Evolutionary conservation across 2,797 vertebrate species (phyloP).

Genomic region (Onychomys torridus): DNA sequence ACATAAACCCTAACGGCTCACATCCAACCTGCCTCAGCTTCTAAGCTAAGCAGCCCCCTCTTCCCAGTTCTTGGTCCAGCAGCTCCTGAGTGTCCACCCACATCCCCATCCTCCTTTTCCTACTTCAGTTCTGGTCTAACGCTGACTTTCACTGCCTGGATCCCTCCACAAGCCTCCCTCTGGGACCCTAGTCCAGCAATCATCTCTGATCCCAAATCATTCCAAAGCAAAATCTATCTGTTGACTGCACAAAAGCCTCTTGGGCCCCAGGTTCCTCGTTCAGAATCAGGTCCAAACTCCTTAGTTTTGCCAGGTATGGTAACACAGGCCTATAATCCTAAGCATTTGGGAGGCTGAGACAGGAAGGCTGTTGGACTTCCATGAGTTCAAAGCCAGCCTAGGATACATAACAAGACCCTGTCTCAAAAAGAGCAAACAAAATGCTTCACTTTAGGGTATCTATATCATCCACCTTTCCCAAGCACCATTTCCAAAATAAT

Average conservation of each 20-base stretch:
- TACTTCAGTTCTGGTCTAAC: background rate
- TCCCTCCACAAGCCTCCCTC: background rate
- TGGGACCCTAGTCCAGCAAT: background rate
- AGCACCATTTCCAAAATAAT: background rate
- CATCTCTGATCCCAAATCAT: background rate
- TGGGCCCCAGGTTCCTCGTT: background rate
- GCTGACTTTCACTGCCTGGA: background rate
- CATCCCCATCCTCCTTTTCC: background rate
- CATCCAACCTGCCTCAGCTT: background rate
- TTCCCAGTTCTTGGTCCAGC: background rate
- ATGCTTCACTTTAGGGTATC: background rate
- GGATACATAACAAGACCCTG: background rate
- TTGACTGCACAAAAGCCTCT: background rate
- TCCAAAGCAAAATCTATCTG: background rate
- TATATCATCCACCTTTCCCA: background rate
- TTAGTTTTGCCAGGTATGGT: background rate
- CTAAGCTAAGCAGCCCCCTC: background rate
- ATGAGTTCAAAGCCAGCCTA: background rate
- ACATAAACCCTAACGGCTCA: background rate
- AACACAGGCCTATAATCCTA: background rate
- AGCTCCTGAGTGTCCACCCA: accelerated
- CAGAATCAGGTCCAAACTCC: background rate
- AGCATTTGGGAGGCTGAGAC: background rate
- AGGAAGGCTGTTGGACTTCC: background rate
- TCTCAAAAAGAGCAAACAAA: background rate